These are phyloP conservation scores for Muscicapa adusta DNA, from an alignment of 2,113 vertebrate genomes.

Conservation along the genomic window DNA sequence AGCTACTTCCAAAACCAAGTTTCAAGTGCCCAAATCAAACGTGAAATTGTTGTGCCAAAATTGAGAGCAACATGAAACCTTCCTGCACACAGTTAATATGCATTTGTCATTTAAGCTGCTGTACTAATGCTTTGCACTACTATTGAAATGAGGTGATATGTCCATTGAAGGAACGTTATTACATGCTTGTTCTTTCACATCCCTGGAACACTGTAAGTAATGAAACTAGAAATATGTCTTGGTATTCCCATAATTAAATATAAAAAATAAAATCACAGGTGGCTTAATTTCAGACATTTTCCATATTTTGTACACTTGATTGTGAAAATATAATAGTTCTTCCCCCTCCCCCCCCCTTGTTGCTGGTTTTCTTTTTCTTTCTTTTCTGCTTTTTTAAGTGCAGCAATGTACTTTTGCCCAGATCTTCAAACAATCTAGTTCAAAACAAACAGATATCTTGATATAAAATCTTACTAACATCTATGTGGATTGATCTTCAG, in stretches of 20 bases:
- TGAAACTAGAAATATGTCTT: neutral
- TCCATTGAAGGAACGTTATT: neutral
- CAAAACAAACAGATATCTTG: neutral
- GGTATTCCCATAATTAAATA: neutral
- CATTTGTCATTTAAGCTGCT: neutral
- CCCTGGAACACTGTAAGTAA: neutral
- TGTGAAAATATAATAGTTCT: neutral
- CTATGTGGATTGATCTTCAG: neutral
- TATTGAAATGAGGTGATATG: neutral
- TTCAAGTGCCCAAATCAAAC: neutral
- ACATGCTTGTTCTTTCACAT: neutral
- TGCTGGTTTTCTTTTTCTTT: neutral
- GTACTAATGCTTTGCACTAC: neutral
- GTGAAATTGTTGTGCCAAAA: neutral
- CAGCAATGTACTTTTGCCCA: neutral
- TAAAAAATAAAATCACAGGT: neutral
- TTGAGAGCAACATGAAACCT: neutral
- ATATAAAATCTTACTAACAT: neutral
- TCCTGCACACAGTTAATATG: neutral
- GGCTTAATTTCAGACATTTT: neutral
- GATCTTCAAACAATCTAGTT: neutral
- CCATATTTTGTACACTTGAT: neutral
- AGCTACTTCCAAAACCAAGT: neutral
- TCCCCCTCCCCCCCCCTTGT: rapidly evolving
- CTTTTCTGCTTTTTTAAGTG: neutral